Base-by-base conservation (phyloP, 2,113 vertebrate genomes). In the Sardina pilchardus region DNA sequence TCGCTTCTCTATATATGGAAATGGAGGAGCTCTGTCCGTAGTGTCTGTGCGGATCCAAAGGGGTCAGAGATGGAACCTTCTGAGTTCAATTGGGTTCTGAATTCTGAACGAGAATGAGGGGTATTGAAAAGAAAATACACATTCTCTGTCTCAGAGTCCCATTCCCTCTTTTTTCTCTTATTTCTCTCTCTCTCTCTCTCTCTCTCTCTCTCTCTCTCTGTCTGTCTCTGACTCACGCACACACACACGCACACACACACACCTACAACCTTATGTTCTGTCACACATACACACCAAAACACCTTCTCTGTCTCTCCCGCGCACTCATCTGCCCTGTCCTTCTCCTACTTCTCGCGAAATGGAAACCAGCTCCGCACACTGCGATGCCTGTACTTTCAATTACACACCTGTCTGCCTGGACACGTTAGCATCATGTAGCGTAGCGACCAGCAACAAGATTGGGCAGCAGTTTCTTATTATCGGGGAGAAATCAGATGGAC, bases 61-160 rank as follows among this genome's bases (percentile, higher is more conserved):
- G 59, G 81, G 26, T 83, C 86, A 86, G 59, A 71, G 26, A 87
- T 39, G 21, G 43, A 24, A 82, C 44, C 48, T 63, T 83, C 75
- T 81, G 82, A 47, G 44, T n/a, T 39, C 48, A 78, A 78, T 78
- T 78, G 34, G 30, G 53, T 67, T 67, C 63, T 30, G 7, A 26
- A 30, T n/a, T 67, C 63, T n/a, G 26, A 6, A 19, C 36, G 26
- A 71, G 45, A 78, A 36, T 19, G 4, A 59, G 63, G 10, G 7
- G 26, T 48, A 45, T 30, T 16, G 71, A 47, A 81, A 87, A 84
- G 50, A 63, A 81, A 86, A 75, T 81, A 26, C 6, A 56, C 82
- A 56, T 21, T 56, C 50, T 75, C 26, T 36, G 9, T 75, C 26
- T 75, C 30, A 36, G n/a, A 21, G 36, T 6, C 34, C 19, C 50